Evolutionary conservation across 2,888 invertebrate genomes (phyloP).

Genomic region (Germaria angustata): DNA sequence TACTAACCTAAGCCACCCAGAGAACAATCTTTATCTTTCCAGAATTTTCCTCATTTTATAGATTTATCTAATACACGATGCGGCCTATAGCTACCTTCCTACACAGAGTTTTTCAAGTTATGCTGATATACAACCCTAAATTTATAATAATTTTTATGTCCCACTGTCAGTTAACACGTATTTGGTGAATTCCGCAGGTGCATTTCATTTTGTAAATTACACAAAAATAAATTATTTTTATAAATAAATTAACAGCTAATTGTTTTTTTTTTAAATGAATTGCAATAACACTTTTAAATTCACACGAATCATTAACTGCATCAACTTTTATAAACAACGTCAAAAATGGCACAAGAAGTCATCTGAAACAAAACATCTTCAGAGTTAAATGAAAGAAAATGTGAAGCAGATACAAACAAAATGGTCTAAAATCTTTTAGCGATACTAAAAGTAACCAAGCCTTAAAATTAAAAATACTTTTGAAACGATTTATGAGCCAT

Average conservation of each 20-base stretch:
- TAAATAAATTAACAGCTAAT: slow-evolving; percentile 14
- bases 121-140: too few species aligned
- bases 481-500: slow-evolving; percentile 23
- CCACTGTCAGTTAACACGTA: not conserved
- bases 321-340: not conserved
- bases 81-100: too few species aligned
- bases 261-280: not conserved
- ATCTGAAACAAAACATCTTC: not conserved
- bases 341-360: slow-evolving; percentile 37
- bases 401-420: not conserved
- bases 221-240: not conserved
- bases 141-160: not conserved
- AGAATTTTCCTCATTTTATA: too few species aligned
- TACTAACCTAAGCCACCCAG: too few species aligned
- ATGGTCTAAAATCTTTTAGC: slow-evolving; percentile 20
- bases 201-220: slow-evolving; percentile 14
- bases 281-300: slow-evolving; percentile 9
- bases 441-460: slow-evolving; percentile 33
- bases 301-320: slow-evolving; percentile 4
- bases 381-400: not conserved
- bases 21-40: too few species aligned
- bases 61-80: too few species aligned
- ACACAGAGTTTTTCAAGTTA: too few species aligned
- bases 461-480: slow-evolving; percentile 25
- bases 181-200: slow-evolving; percentile 12